phyloP scores from a whole-genome alignment of 2,797 vertebrate genomes.

The Platalea minor region DNA sequence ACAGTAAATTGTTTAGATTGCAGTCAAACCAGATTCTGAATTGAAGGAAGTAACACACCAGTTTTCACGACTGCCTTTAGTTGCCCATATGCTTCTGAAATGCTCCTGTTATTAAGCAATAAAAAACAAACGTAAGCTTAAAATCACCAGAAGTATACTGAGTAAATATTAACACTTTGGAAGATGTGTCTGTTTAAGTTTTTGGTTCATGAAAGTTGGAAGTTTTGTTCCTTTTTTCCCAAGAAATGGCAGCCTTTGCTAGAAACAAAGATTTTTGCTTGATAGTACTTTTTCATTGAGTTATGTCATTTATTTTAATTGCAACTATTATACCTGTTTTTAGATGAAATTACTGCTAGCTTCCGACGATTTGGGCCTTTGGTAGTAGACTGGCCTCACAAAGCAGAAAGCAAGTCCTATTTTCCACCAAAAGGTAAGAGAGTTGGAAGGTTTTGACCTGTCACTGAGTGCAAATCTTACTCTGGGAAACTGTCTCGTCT shows the following conservation, averaged over 20 bases:
- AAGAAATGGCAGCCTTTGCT: background rate
- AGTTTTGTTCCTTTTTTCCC: background rate
- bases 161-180: background rate
- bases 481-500: background rate
- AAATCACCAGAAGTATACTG: background rate
- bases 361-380: slow-evolving; percentile 96
- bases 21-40: background rate
- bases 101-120: background rate
- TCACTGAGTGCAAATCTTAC: background rate
- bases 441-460: background rate
- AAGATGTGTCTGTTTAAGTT: background rate
- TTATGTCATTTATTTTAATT: slow-evolving; percentile 11
- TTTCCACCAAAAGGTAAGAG: slow-evolving; percentile 97
- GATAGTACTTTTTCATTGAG: background rate
- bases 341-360: slow-evolving; percentile 98
- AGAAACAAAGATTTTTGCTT: background rate
- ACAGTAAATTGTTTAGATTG: background rate
- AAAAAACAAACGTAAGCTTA: background rate
- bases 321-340: background rate
- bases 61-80: background rate
- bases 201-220: background rate
- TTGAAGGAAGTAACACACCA: background rate
- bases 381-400: slow-evolving; percentile 99
- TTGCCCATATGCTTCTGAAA: background rate
- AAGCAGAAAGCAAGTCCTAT: slow-evolving; percentile 99